phyloP scores from a whole-genome alignment of 2,113 vertebrate genomes.

The Notarius quadriscutis region DNA sequence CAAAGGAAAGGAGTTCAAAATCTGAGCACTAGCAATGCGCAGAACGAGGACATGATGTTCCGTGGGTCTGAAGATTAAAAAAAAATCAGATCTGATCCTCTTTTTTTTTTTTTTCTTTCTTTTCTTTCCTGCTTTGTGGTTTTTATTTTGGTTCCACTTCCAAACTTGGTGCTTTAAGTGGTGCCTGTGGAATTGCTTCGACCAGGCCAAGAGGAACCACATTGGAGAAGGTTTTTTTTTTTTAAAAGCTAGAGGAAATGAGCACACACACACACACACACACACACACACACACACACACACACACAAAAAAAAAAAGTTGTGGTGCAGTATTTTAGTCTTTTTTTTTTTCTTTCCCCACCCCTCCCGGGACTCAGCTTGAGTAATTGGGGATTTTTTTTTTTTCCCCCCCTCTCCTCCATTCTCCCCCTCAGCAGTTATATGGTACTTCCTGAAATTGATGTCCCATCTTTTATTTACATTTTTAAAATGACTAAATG shows the following conservation, averaged over 20 bases:
- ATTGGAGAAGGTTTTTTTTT: not conserved
- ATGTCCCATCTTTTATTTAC: not conserved
- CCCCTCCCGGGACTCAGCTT: not conserved
- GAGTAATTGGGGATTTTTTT: not conserved
- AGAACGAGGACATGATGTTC: not conserved
- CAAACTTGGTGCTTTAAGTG: constrained; percentile 1
- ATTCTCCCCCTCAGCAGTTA: not conserved
- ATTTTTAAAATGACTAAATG: not conserved
- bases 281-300: too few relatives aligned
- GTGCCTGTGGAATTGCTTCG: not conserved
- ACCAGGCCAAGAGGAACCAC: constrained; percentile 7
- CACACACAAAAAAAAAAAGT: not conserved
- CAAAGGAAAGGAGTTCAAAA: not conserved
- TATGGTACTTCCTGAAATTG: not conserved
- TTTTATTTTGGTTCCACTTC: constrained; percentile 23
- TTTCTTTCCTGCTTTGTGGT: not conserved
- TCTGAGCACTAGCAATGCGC: not conserved
- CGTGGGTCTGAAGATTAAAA: not conserved
- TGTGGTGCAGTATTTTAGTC: constrained; percentile 13
- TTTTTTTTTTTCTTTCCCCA: too few relatives aligned
- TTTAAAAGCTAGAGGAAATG: constrained; percentile 3
- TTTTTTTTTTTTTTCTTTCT: not conserved
- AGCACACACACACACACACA: not conserved
- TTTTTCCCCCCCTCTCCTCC: not conserved
- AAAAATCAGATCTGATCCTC: not conserved